These are phyloP conservation scores for Tinamus major DNA, from an alignment of 2,797 vertebrate genomes.

Conservation along the genomic window DNA sequence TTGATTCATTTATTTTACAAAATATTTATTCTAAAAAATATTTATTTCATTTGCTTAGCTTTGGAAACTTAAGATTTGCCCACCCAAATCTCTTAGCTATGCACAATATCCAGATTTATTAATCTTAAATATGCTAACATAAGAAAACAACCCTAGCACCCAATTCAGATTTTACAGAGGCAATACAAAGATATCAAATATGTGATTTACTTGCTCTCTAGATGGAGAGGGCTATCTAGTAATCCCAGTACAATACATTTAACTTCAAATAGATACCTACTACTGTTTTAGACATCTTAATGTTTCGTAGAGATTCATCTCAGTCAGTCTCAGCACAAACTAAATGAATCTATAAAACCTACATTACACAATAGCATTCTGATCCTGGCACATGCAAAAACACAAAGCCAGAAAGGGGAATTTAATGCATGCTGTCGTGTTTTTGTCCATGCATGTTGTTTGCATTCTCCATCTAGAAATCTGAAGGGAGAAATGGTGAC, in stretches of 20 bases:
- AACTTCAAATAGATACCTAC: not conserved
- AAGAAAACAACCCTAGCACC: not conserved
- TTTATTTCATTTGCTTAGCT: not conserved
- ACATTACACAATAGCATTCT: not conserved
- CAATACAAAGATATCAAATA: not conserved
- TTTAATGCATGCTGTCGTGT: not conserved
- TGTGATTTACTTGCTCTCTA: not conserved
- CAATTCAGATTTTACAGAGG: conserved; percentile 6
- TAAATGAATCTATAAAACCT: not conserved
- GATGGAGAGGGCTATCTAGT: not conserved
- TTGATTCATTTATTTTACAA: not conserved
- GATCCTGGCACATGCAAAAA: not conserved
- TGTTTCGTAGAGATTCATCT: not conserved
- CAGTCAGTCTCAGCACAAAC: not conserved
- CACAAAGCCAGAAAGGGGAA: not conserved
- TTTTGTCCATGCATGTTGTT: not conserved
- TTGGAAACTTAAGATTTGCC: not conserved
- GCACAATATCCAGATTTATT: not conserved
- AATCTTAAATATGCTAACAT: not conserved
- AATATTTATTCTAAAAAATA: conserved; percentile 7
- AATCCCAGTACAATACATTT: not conserved
- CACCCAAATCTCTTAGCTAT: not conserved
- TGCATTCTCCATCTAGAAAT: not conserved
- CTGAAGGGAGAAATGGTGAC: not conserved
- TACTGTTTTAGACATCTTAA: not conserved